Evolutionary conservation across 1,140 invertebrate genomes (phyloP).

Genomic region (Camponotus pennsylvanicus): DNA sequence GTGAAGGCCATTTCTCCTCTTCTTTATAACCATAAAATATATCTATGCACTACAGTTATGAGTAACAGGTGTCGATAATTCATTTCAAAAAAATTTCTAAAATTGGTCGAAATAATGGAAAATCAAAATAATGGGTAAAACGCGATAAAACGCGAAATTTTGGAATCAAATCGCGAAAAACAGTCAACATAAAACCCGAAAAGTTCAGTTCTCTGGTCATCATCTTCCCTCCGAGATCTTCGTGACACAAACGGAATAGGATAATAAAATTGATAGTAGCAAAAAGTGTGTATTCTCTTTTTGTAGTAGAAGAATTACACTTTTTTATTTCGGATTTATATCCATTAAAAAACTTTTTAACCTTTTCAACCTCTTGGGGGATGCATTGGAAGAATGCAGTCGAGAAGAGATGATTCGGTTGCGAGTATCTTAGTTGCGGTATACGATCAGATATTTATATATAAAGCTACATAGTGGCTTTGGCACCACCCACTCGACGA

Average conservation of each 20-base stretch:
- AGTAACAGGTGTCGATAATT: too few species aligned
- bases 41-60: too few species aligned
- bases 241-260: background rate
- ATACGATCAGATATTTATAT: slow-evolving; percentile 2
- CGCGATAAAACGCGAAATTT: too few species aligned
- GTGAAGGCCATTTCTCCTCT: too few species aligned
- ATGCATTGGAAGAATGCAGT: background rate
- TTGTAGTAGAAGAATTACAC: background rate
- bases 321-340: background rate
- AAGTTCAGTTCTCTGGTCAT: too few species aligned
- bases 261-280: background rate
- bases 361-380: background rate
- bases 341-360: background rate
- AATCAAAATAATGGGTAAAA: too few species aligned
- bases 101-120: too few species aligned
- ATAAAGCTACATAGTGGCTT: background rate
- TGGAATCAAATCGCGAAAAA: too few species aligned
- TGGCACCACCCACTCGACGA: background rate
- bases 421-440: background rate
- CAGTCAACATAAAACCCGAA: too few species aligned
- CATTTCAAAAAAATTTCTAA: too few species aligned
- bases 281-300: background rate
- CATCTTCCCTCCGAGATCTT: too few species aligned
- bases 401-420: background rate
- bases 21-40: too few species aligned